A percentile compares a stretch with the other conserved stretches of the same genome.
Evolutionary conservation across 2,797 vertebrate genomes (phyloP).

Genomic region (Lacerta agilis): DNA sequence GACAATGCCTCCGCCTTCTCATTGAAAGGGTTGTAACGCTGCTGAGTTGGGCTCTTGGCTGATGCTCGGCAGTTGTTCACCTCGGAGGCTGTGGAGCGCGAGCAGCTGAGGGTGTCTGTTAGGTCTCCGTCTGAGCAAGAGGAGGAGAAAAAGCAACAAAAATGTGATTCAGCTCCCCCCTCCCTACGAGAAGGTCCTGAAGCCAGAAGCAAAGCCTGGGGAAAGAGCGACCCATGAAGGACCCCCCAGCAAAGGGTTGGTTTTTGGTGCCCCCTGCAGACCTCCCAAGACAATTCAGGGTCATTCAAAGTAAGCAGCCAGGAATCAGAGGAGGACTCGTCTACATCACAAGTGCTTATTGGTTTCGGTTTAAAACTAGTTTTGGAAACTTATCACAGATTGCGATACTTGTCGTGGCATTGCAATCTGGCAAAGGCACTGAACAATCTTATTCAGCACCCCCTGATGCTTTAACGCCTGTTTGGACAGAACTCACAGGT

Average conservation of each 20-base stretch:
- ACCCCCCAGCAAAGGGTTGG: too few relatives aligned
- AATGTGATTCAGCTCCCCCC: neutral
- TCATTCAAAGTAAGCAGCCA: too few relatives aligned
- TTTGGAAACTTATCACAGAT: neutral
- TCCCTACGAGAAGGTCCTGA: neutral
- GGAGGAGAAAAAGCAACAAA: rapidly evolving
- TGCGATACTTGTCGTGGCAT: too few relatives aligned
- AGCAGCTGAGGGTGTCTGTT: slow-evolving; percentile 90
- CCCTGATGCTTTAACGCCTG: neutral
- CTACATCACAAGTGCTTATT: neutral
- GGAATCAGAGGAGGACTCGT: neutral
- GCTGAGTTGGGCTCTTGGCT: slow-evolving; percentile 82
- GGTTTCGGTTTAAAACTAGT: too few relatives aligned
- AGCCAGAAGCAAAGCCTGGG: neutral
- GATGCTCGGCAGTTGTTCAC: slow-evolving; percentile 65
- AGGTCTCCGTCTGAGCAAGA: slow-evolving; percentile 89
- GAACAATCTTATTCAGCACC: neutral
- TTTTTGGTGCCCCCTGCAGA: neutral
- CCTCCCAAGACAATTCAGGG: neutral
- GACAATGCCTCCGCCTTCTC: slow-evolving; percentile 68
- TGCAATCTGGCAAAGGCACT: too few relatives aligned
- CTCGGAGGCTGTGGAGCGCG: slow-evolving; percentile 85
- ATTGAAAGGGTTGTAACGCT: slow-evolving; percentile 93
- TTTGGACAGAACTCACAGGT: neutral
- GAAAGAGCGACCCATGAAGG: too few relatives aligned